Base-by-base conservation (phyloP, 2,888 invertebrate species). In the Rhorus exstirpatorius region DNA sequence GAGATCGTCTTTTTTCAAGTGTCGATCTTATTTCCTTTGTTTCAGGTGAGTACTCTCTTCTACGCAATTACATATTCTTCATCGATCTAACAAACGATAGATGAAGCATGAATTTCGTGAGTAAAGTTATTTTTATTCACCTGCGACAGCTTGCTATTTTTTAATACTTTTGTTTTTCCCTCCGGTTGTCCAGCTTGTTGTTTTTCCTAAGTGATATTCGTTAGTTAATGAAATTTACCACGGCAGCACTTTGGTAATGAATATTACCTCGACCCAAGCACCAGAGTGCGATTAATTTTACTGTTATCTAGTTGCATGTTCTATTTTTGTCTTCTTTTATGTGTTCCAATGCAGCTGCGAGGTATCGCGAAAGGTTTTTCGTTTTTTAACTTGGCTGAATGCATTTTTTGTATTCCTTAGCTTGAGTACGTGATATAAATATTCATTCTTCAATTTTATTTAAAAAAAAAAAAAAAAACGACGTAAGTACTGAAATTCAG, bases 1-100 rank as follows among this genome's bases (percentile, higher is more conserved):
- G 31, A 2, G 31, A 26, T 4, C 3, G 26, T 26, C 35, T n/a
- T 26, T 35, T n/a, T 35, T 65, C 44, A 46, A 19, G 4, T 1
- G 35, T 35, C 38, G 14, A n/a, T 26, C 38, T 51, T 60, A 41
- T 65, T 71, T 79, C 19, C 72, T 70, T n/a, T 85, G 83, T 87
- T 87, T 83, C 86, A 88, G 88, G 88, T 88, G 87, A 88, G 88
- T 88, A 86, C 81, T 55, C 51, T 24, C 51, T 65, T 58, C 58
- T 38, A 35, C 60, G 63, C 65, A 63, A 21, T 75, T 65, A 24
- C 31, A 31, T 49, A 3, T 46, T 49, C 10, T 35, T 35, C 21
- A 12, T n/a, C 38, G 31, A 26, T 63, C 8, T 61, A 21, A 12
- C 53, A 10, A 12, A 24, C 63, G 63, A 53, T 41, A 26, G 51